These are phyloP conservation scores for Drosophila mettleri DNA, from an alignment of 2,888 invertebrate species.

Conservation along the genomic window DNA sequence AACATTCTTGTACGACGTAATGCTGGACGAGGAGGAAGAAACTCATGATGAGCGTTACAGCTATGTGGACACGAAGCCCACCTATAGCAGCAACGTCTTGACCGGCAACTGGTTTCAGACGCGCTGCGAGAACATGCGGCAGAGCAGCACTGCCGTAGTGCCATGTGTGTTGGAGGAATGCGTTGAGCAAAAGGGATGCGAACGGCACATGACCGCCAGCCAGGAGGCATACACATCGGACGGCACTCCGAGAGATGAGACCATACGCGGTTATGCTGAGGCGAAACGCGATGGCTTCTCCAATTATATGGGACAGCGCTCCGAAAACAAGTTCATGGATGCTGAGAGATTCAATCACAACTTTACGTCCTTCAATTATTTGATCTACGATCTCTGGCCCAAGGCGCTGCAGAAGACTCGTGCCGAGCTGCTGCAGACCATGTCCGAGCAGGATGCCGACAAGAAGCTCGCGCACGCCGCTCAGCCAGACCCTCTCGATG, in stretches of 20 bases:
- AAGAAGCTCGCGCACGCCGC: not conserved
- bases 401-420: slow-evolving; percentile 15
- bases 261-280: slow-evolving; percentile 8
- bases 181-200: slow-evolving; percentile 14
- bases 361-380: slow-evolving; percentile 39
- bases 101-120: slow-evolving; percentile 46
- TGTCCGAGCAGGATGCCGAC: not conserved
- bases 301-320: slow-evolving; percentile 15
- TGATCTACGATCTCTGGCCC: slow-evolving; percentile 44
- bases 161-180: slow-evolving; percentile 17
- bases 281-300: not conserved
- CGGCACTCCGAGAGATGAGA: not conserved
- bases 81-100: slow-evolving; percentile 44
- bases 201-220: slow-evolving; percentile 24
- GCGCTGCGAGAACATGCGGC: slow-evolving; percentile 1
- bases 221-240: slow-evolving; percentile 25
- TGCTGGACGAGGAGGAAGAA: slow-evolving; percentile 4
- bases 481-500: slow-evolving; percentile 32
- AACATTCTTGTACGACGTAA: not conserved
- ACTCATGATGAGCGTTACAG: slow-evolving; percentile 34
- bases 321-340: slow-evolving; percentile 16
- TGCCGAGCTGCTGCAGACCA: not conserved
- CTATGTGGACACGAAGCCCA: slow-evolving; percentile 35
- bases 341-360: slow-evolving; percentile 39
- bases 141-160: slow-evolving; percentile 28